Evolutionary conservation across 1,140 invertebrate genomes (phyloP), one percentile per base, ranked within the genome.

Genomic region (Drosophila auraria): DNA sequence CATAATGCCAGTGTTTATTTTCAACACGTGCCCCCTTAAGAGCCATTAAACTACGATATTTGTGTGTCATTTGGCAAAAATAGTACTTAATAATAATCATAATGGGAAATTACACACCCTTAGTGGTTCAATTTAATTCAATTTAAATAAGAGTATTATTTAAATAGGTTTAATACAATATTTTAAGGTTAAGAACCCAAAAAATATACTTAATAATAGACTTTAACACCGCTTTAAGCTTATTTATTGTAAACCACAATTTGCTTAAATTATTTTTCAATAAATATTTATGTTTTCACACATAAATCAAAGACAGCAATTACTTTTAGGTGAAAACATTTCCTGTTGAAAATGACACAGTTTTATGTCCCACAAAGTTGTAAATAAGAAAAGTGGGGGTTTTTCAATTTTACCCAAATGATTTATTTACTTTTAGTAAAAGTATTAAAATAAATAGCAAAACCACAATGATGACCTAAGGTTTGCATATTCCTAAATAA

Each of bases 1-100:
- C 71, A 74, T 73, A 76, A 77, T 56, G 36, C 27, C 40, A 49
- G n/a, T 11, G 42, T 56, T 77, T 77, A 78, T 78, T 78, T 78
- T 47, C 40, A 50, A 70, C 75, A 78, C 75, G 75, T 70, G 64
- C 44, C 30, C 5, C 9, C 74, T 70, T 78, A 78, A 47, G 40
- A 45, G 57, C 14, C 51, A 62, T 70, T 62, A 53, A 70, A 57
- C 7, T 3, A 1, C 63, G 3, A 57, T 69, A 57, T 58, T 36
- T 23, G 20, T 33, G n/a, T 44, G 14, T 40, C 20, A 53, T 49
- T 44, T 42, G 12, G 33, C 2, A 30, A 59, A 33, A 33, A 33
- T 9, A 33, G 8, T 33, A 33, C 8, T 9, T 8, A 33, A 33
- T 9, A 47, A 33, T 50, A 44, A 23, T 15, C 61, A 20, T 72